These are phyloP conservation scores for Strigamia maritima DNA, from an alignment of 2,888 invertebrate genomes.

Conservation along the genomic window DNA sequence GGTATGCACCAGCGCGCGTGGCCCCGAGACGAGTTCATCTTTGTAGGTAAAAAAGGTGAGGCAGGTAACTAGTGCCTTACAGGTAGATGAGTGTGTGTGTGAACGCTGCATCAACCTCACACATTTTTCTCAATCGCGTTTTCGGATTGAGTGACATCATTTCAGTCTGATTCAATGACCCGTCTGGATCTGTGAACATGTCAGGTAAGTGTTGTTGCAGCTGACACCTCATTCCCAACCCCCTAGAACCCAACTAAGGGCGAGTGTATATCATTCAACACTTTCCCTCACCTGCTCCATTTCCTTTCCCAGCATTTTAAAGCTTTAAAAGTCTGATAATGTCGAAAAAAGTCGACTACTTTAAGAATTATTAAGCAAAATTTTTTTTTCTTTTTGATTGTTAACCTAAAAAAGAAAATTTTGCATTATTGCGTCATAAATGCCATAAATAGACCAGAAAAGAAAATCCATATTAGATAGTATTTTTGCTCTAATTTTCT, in stretches of 20 bases:
- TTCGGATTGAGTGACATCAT: background rate
- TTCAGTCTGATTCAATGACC: background rate
- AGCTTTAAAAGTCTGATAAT: no score
- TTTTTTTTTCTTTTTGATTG: no score
- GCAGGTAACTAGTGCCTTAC: background rate
- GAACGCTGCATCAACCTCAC: background rate
- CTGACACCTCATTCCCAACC: background rate
- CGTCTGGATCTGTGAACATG: background rate
- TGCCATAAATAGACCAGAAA: background rate
- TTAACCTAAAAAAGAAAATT: no score
- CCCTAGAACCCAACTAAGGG: background rate
- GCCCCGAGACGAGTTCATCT: constrained; percentile 15
- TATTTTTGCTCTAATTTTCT: background rate
- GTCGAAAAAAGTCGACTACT: no score
- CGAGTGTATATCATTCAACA: background rate
- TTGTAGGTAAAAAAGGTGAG: background rate
- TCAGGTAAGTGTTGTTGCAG: background rate
- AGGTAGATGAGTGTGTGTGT: constrained; percentile 12
- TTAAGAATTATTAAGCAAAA: no score
- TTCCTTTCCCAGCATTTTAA: no score
- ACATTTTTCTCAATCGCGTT: background rate
- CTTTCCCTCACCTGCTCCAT: background rate
- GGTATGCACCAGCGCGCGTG: constrained; percentile 20
- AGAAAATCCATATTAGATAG: background rate
- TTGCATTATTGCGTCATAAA: background rate